Evolutionary conservation across 2,113 vertebrate genomes (phyloP).

Genomic region (Edolisoma coerulescens): DNA sequence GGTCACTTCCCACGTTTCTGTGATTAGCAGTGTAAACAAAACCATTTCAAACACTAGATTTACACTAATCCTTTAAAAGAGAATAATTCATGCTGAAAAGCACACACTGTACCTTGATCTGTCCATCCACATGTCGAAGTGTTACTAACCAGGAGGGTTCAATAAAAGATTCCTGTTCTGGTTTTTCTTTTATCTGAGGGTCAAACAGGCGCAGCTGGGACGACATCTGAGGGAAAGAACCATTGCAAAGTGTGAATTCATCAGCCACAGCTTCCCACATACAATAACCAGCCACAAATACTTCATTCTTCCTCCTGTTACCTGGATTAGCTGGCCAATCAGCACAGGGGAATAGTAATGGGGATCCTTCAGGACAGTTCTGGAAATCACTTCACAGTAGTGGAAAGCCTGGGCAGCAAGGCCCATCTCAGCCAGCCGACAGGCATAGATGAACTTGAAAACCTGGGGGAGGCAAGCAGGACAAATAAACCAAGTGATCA

Average conservation of each 20-base stretch:
- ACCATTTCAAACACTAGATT: neutral
- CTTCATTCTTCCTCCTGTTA: neutral
- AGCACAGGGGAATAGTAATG: conserved; percentile 83
- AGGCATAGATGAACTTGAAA: conserved; percentile 96
- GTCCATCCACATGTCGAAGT: conserved; percentile 80
- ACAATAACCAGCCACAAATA: neutral
- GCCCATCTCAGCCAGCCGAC: conserved; percentile 90
- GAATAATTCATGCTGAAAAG: neutral
- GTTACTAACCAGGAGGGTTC: conserved; percentile 87
- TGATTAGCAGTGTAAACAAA: neutral
- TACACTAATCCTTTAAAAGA: neutral
- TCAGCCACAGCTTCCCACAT: neutral
- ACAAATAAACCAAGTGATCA: neutral
- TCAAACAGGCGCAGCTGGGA: conserved; percentile 90
- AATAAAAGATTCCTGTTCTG: conserved; percentile 88
- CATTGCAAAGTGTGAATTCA: neutral
- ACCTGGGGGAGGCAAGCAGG: conserved; percentile 72
- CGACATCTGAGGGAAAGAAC: conserved; percentile 76
- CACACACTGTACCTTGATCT: conserved; percentile 79
- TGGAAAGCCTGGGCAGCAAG: conserved; percentile 93
- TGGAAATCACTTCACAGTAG: conserved; percentile 96
- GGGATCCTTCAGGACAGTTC: conserved; percentile 78
- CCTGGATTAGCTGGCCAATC: conserved; percentile 88
- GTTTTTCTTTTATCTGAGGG: conserved; percentile 92
- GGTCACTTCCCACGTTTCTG: neutral